These are phyloP conservation scores for Oasisia sp. DNA, from an alignment of 2,888 invertebrate species.

Conservation along the genomic window DNA sequence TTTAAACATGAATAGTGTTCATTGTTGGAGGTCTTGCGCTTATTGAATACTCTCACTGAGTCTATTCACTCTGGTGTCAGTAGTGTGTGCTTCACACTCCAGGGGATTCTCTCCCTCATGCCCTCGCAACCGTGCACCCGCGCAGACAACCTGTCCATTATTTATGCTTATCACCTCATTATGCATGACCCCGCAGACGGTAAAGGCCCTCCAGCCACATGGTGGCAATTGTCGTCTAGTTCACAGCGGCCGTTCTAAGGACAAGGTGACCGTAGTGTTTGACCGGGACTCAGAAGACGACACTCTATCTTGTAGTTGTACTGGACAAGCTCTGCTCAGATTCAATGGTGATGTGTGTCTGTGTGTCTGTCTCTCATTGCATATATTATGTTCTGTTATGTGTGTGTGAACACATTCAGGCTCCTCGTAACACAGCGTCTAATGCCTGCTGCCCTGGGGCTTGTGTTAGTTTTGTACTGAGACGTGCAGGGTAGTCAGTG, in stretches of 20 bases:
- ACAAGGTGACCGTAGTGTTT: too few relatives aligned
- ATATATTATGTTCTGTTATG: too few relatives aligned
- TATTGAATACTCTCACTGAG: too few relatives aligned
- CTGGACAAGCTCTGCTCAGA: background rate
- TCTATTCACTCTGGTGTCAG: background rate
- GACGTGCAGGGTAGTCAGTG: background rate
- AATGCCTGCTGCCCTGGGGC: background rate
- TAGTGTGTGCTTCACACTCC: background rate
- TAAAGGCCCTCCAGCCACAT: background rate
- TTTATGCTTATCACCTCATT: conserved; percentile 12
- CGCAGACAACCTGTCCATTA: background rate
- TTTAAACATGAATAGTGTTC: background rate
- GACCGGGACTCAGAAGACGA: background rate
- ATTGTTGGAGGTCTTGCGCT: too few relatives aligned
- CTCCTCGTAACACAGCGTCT: background rate
- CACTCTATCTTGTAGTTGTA: background rate
- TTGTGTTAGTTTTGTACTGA: background rate
- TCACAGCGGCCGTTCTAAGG: background rate
- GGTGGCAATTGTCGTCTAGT: background rate
- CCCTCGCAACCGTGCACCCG: background rate
- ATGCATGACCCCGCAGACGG: background rate
- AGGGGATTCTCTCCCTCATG: background rate
- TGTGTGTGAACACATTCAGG: background rate
- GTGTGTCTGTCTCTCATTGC: background rate
- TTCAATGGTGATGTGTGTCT: background rate